Conservation (phyloP, 2,797 vertebrate species). For the Remorina albescens region DNA sequence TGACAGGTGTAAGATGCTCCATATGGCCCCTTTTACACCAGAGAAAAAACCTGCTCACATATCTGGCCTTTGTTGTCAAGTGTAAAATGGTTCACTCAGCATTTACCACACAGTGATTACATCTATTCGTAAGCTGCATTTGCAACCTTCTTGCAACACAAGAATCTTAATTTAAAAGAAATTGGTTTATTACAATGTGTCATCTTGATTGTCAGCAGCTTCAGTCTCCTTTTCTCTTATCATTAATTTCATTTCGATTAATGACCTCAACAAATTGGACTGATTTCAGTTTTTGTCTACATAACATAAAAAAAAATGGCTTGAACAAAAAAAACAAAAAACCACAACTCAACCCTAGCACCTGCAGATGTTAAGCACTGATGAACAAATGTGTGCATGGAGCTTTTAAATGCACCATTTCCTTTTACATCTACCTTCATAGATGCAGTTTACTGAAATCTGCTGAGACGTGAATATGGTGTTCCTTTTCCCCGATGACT, state of each 20-base stretch:
- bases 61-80: no score
- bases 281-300: neutral
- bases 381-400: neutral
- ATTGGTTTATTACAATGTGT: no score
- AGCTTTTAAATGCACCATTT: constrained; percentile 5
- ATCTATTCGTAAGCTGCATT: neutral
- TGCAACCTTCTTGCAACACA: neutral
- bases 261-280: neutral
- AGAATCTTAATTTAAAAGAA: neutral
- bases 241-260: neutral
- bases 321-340: no score
- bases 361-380: neutral
- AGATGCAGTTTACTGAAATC: neutral
- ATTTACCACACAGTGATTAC: no score
- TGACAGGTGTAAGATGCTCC: neutral
- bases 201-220: neutral
- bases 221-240: neutral
- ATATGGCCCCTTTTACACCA: no score
- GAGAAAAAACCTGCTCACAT: no score
- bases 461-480: neutral
- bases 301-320: neutral
- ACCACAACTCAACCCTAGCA: neutral
- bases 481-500: neutral
- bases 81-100: no score
- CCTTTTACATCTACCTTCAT: constrained; percentile 1